phyloP scores from a whole-genome alignment of 2,113 vertebrate species.

The Bos taurus region DNA sequence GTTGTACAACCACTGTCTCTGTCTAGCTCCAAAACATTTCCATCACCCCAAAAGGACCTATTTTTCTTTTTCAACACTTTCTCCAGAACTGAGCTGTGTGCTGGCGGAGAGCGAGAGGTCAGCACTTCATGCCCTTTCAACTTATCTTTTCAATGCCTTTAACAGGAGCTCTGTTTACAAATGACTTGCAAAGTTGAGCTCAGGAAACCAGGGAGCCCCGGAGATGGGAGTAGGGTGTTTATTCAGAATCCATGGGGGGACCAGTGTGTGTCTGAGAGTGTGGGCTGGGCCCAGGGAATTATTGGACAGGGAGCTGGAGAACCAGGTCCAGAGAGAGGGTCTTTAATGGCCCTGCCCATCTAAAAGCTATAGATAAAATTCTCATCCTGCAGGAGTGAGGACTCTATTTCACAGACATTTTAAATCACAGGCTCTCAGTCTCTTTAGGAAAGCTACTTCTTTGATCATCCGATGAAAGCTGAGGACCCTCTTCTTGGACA shows the following conservation, averaged over 20 bases:
- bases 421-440: too few relatives aligned
- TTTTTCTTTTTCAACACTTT: neutral
- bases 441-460: neutral
- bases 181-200: neutral
- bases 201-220: neutral
- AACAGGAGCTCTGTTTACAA: neutral
- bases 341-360: neutral
- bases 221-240: neutral
- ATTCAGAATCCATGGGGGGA: neutral
- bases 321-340: neutral
- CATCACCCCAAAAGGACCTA: neutral
- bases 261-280: neutral
- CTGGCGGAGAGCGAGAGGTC: neutral
- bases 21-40: neutral
- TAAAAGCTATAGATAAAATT: neutral
- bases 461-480: neutral
- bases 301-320: neutral
- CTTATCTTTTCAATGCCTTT: neutral
- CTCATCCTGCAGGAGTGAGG: neutral
- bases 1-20: too few relatives aligned
- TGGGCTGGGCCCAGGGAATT: fast-evolving
- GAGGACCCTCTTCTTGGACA: neutral
- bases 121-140: fast-evolving
- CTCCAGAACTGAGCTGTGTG: neutral
- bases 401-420: neutral